Conservation (phyloP, 2,888 invertebrate genomes). For the Halocaridina rubra region DNA sequence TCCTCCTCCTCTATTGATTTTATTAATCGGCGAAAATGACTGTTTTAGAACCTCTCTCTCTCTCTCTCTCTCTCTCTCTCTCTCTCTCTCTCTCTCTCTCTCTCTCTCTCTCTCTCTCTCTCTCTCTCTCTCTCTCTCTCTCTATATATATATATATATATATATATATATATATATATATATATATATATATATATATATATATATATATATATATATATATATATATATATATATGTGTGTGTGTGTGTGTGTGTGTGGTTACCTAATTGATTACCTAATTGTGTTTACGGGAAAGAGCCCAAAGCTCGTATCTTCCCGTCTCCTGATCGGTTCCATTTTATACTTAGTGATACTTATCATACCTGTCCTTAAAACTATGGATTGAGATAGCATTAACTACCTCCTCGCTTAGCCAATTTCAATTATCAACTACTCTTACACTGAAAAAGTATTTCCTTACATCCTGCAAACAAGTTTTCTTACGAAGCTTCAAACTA, state of each 20-base stretch:
- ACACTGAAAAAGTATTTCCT: no score
- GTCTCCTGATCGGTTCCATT: no score
- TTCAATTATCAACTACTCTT: no score
- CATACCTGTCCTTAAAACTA: no score
- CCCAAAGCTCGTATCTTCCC: no score
- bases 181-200: slow-evolving; percentile 2
- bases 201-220: slow-evolving; percentile 27
- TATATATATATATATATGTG: neutral
- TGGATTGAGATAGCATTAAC: no score
- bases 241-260: neutral
- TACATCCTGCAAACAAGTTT: no score
- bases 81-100: neutral
- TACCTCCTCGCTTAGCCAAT: no score
- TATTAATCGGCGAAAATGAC: neutral
- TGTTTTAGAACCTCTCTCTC: neutral
- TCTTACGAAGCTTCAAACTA: no score
- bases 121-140: neutral
- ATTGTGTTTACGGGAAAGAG: no score
- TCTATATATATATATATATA: neutral
- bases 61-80: neutral
- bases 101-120: neutral
- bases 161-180: slow-evolving; percentile 18
- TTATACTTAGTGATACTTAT: no score
- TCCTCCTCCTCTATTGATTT: neutral
- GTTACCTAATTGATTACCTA: no score